Evolutionary conservation across 1,140 invertebrate genomes (phyloP).

Genomic region (Brachionus koreanus): DNA sequence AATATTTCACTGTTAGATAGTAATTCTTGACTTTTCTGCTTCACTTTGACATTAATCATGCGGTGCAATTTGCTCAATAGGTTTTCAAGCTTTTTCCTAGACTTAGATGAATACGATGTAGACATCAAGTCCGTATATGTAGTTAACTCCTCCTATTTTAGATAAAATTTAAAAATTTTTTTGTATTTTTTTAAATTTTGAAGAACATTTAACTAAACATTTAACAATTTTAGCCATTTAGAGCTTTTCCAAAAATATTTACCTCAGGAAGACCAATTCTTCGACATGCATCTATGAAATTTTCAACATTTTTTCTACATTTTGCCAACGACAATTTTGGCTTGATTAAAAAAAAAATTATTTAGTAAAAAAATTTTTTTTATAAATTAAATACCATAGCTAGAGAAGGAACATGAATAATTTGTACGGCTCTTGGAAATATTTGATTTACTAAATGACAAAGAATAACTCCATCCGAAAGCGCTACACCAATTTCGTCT

Average conservation of each 20-base stretch:
- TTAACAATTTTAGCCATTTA: not conserved
- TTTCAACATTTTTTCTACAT: constrained; percentile 87
- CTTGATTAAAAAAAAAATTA: constrained; percentile 60
- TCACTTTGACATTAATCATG: not conserved
- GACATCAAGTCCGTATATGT: constrained; percentile 32
- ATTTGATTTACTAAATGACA: constrained; percentile 90
- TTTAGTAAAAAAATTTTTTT: constrained; percentile 18
- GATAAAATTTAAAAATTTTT: not conserved
- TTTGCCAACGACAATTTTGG: constrained; percentile 86
- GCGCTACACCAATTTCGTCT: constrained; percentile 75
- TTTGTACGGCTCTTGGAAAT: constrained; percentile 77
- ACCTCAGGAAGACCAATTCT: constrained; percentile 90
- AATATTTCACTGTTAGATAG: not conserved
- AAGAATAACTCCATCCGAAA: constrained; percentile 83
- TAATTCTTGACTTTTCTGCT: not conserved
- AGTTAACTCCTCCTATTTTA: not conserved
- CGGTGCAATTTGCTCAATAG: not conserved
- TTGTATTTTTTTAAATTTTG: not conserved
- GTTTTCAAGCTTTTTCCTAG: constrained; percentile 11
- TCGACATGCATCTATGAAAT: constrained; percentile 86
- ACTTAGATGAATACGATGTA: constrained; percentile 35
- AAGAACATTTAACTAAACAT: not conserved
- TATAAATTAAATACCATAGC: constrained; percentile 65
- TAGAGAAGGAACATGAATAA: constrained; percentile 87
- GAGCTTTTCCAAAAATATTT: constrained; percentile 49